These are phyloP conservation scores for Alviniconcha marisindica DNA, from an alignment of 1,140 invertebrate species.

Conservation along the genomic window DNA sequence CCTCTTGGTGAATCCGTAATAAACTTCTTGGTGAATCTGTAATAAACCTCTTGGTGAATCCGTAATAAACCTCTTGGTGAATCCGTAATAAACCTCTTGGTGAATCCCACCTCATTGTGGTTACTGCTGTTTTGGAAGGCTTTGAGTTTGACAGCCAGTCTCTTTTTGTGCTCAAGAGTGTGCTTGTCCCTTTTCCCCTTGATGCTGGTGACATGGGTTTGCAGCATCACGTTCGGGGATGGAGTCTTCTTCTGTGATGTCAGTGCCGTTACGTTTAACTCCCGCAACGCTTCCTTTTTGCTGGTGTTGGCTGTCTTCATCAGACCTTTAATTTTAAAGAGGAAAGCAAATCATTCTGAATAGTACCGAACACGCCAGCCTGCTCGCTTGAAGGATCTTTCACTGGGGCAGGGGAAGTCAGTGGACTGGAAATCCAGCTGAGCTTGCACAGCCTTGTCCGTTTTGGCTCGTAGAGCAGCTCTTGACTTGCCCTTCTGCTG, in stretches of 20 bases:
- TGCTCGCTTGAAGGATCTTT: not conserved
- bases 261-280: not conserved
- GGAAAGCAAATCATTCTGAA: not conserved
- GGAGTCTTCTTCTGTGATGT: not conserved
- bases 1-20: no score
- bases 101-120: no score
- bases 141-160: not conserved
- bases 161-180: not conserved
- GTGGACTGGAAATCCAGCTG: not conserved
- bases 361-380: not conserved
- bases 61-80: no score
- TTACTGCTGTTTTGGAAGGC: no score
- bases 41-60: no score
- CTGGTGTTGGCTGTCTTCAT: not conserved
- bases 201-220: not conserved
- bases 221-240: not conserved
- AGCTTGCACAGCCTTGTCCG: no score
- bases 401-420: not conserved
- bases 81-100: no score
- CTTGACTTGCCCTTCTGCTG: not conserved
- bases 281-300: not conserved
- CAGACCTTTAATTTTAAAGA: not conserved
- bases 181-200: not conserved
- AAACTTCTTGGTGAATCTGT: no score
- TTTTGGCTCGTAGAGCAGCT: not conserved